Conservation (phyloP, 2,113 vertebrate species). For the Sprattus sprattus region DNA sequence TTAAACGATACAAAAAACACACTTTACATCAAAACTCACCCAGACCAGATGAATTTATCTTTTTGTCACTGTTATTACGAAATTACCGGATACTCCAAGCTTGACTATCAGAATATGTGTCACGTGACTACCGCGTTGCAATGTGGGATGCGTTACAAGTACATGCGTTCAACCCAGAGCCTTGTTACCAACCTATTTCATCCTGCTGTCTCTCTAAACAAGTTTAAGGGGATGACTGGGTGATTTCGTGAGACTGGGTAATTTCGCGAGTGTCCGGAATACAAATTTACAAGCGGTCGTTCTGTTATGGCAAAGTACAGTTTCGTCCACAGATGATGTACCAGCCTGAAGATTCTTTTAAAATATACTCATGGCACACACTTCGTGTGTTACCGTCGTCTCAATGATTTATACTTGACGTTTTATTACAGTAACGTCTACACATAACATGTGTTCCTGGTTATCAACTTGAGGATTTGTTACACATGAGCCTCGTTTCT, state of each 20-base stretch:
- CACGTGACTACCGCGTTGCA: neutral
- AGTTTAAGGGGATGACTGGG: neutral
- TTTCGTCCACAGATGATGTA: too few relatives aligned
- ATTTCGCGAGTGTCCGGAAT: too few relatives aligned
- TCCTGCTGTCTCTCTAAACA: too few relatives aligned
- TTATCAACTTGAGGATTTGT: too few relatives aligned
- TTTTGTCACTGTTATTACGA: constrained; percentile 1
- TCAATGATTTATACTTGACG: neutral
- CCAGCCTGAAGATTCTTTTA: too few relatives aligned
- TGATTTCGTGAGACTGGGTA: too few relatives aligned
- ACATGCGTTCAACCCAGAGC: neutral
- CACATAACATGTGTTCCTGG: too few relatives aligned
- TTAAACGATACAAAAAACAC: neutral
- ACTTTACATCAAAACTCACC: neutral
- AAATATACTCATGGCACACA: neutral
- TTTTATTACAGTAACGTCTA: too few relatives aligned
- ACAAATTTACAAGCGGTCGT: too few relatives aligned
- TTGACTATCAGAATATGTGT: neutral
- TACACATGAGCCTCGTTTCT: too few relatives aligned
- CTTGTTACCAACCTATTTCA: too few relatives aligned
- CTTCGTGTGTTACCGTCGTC: neutral
- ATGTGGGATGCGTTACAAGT: neutral
- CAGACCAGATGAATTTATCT: neutral
- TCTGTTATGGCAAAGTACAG: too few relatives aligned
- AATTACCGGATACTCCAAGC: constrained; percentile 11